Conservation (phyloP, 2,888 invertebrate genomes). For the Xestia ashworthii region DNA sequence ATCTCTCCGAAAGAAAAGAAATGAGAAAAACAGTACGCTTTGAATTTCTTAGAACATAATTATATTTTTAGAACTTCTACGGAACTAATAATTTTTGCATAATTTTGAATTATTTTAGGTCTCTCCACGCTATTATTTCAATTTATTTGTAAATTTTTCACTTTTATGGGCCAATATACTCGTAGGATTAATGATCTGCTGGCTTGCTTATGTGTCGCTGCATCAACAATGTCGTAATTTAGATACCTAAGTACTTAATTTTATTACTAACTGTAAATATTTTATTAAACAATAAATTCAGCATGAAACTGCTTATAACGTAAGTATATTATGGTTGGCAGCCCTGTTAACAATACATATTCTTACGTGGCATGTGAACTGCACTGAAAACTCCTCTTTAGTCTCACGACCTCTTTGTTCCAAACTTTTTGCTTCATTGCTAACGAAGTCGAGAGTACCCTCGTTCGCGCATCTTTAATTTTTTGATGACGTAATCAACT, state of each 20-base stretch:
- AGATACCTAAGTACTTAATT: neutral
- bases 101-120: neutral
- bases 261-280: neutral
- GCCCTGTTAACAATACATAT: slow-evolving; percentile 31
- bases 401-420: slow-evolving; percentile 55
- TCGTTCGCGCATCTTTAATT: slow-evolving; percentile 52
- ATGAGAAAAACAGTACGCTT: neutral
- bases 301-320: neutral
- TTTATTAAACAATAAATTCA: neutral
- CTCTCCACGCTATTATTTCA: neutral
- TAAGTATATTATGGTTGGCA: neutral
- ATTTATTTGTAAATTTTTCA: neutral
- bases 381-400: slow-evolving; percentile 37
- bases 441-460: slow-evolving; percentile 59
- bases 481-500: slow-evolving; percentile 47
- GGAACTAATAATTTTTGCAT: neutral
- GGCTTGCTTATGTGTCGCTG: neutral
- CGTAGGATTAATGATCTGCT: too few relatives aligned
- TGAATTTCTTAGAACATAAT: neutral
- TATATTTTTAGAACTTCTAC: neutral
- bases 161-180: neutral
- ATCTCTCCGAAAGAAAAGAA: neutral
- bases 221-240: neutral
- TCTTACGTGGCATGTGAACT: slow-evolving; percentile 58
- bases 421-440: slow-evolving; percentile 52